These are phyloP conservation scores for Nixonia krombeini DNA, from an alignment of 1,140 invertebrate species.

Conservation along the genomic window DNA sequence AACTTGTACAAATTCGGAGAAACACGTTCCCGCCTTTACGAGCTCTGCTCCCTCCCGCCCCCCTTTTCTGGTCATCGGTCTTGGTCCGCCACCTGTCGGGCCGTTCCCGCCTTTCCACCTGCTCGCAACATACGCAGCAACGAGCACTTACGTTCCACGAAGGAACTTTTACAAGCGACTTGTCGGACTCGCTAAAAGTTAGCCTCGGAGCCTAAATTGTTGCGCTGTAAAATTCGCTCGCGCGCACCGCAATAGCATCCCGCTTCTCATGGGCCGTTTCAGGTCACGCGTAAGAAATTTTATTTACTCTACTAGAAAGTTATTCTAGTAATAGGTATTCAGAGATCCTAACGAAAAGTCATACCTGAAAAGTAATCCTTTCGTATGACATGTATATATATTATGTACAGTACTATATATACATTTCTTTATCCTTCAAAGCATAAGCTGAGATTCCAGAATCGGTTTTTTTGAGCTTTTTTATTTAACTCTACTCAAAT, in stretches of 20 bases:
- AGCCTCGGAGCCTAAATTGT: slow-evolving; percentile 28
- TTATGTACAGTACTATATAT: no score
- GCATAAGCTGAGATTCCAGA: no score
- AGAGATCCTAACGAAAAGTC: no score
- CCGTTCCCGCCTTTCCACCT: slow-evolving; percentile 23
- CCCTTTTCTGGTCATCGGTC: not conserved
- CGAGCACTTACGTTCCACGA: slow-evolving; percentile 1
- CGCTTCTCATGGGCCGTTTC: not conserved
- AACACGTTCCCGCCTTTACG: not conserved
- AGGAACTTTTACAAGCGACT: slow-evolving; percentile 28
- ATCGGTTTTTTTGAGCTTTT: no score
- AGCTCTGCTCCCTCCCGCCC: not conserved
- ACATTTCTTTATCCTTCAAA: no score
- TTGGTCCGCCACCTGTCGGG: slow-evolving; percentile 44
- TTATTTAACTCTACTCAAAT: no score
- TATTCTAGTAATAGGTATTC: no score
- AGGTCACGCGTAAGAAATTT: no score
- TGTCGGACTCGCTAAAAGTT: slow-evolving; percentile 18
- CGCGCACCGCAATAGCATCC: not conserved
- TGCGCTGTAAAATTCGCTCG: slow-evolving; percentile 14
- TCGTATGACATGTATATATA: no score
- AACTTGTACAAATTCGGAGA: not conserved
- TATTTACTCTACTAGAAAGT: no score
- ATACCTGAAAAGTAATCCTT: no score
- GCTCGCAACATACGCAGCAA: slow-evolving; percentile 14